Evolutionary conservation across 2,113 vertebrate species (phyloP).

Genomic region (Cercocebus atys): DNA sequence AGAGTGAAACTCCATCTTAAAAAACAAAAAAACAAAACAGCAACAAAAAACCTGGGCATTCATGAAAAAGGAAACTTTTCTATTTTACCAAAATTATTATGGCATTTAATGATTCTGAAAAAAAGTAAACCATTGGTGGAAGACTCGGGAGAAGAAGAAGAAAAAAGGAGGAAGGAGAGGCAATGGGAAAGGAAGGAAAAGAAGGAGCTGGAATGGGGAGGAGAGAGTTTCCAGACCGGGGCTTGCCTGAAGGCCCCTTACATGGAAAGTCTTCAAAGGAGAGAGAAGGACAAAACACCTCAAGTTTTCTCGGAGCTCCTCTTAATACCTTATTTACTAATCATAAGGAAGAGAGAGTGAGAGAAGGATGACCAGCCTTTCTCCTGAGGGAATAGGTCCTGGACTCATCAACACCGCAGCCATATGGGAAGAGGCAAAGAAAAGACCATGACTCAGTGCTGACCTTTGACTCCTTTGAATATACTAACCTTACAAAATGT

Average conservation of each 20-base stretch:
- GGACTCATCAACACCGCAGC: neutral
- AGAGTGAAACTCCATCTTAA: no score
- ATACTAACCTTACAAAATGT: neutral
- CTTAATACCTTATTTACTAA: neutral
- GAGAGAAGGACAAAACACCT: neutral
- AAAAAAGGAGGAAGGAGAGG: neutral
- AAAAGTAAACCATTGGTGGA: no score
- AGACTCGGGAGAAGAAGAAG: neutral
- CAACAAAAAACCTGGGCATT: neutral
- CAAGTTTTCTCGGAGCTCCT: neutral
- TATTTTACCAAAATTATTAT: no score
- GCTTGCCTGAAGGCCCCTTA: neutral
- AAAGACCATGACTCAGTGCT: neutral
- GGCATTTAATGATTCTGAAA: no score
- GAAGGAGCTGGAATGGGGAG: neutral
- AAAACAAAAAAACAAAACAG: no score
- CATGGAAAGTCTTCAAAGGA: neutral
- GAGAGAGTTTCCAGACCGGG: neutral
- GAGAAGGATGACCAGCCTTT: neutral
- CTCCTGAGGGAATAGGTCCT: neutral
- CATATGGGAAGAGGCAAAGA: neutral
- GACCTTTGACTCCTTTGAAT: neutral
- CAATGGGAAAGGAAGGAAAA: neutral
- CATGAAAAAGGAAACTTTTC: neutral
- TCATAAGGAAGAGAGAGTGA: neutral